Base-by-base conservation (phyloP, 2,888 invertebrate species). In the Xestia ashworthii region DNA sequence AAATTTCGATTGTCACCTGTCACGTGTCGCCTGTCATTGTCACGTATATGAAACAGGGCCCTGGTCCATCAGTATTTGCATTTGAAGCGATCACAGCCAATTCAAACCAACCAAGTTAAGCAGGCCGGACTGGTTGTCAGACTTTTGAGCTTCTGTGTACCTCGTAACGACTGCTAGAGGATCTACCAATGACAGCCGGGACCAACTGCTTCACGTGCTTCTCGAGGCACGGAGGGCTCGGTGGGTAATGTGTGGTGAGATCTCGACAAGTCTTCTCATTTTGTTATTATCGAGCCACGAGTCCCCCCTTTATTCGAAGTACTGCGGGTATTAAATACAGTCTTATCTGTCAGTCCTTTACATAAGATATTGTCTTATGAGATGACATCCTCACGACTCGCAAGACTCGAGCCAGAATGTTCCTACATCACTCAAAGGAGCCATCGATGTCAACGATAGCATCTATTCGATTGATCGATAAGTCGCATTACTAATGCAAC, bases 401-500 rank as follows among this genome's bases (percentile, higher is more conserved):
- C 14, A n/a, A 44, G 65, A 44, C 65, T 58, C 70, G 32, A 46
- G 12, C 11, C 8, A 44, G 69, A 5, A 70, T 48, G 50, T 88
- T 87, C 77, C 68, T 76, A 88, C 75, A 78, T 84, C 62, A 70
- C 22, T 79, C 71, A 79, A 68, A 71, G 58, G 69, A 76, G 11
- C 58, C 38, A 75, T 74, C 55, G 78, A 66, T 73, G 74, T 77
- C 80, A 75, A 68, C 48, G 70, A 80, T 83, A 82, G 84, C 85
- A 82, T 80, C 77, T 70, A 66, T 64, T 67, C 75, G 80, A 82
- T 87, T 67, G 77, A 73, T 74, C 71, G 86, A 88, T 87, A 85
- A 80, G 74, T 60, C 69, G 50, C 70, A 85, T 84, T 87, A 78
- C 60, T 22, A 74, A 85, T 83, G 84, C 84, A 62, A 65, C 44